Percentiles rank a stretch among this genome's conserved stretches.
Conservation (phyloP, 2,888 invertebrate genomes). For the Bruchidius siliquastri region DNA sequence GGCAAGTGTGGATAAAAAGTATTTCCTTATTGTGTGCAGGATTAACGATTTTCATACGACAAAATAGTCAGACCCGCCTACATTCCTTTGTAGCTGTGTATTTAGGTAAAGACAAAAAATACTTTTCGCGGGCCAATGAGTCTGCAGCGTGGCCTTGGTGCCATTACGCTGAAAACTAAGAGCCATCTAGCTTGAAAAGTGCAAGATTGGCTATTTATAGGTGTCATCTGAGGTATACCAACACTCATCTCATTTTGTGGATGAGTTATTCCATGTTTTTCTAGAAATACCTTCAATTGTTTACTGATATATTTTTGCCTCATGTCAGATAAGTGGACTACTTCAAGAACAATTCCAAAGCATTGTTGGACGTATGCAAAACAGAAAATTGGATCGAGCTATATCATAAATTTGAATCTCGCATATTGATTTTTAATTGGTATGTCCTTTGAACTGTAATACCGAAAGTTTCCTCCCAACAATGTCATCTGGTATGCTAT, state of each 20-base stretch:
- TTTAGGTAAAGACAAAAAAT: conserved; percentile 33
- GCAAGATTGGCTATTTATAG: not conserved
- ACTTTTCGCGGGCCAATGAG: conserved; percentile 48
- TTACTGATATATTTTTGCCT: not conserved
- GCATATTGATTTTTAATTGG: too few relatives aligned
- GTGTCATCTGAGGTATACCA: not conserved
- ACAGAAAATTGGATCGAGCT: too few relatives aligned
- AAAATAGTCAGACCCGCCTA: conserved; percentile 38
- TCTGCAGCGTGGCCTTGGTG: conserved; percentile 37
- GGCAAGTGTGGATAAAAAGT: too few relatives aligned
- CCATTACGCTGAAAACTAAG: conserved; percentile 41
- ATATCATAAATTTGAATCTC: too few relatives aligned
- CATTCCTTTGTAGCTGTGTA: conserved; percentile 45
- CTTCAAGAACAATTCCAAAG: not conserved
- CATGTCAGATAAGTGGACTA: not conserved
- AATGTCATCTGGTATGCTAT: too few relatives aligned
- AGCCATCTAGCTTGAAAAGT: conserved; percentile 22
- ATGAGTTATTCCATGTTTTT: not conserved
- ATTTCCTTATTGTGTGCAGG: conserved; percentile 4
- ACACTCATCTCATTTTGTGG: not conserved
- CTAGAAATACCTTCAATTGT: too few relatives aligned
- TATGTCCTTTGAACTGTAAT: too few relatives aligned
- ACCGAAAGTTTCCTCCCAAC: too few relatives aligned
- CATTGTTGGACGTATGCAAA: too few relatives aligned
- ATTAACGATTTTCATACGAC: not conserved